Evolutionary conservation across 1,140 invertebrate genomes (phyloP), one percentile per base, ranked within the genome.

Genomic region (Colletes latitarsis): DNA sequence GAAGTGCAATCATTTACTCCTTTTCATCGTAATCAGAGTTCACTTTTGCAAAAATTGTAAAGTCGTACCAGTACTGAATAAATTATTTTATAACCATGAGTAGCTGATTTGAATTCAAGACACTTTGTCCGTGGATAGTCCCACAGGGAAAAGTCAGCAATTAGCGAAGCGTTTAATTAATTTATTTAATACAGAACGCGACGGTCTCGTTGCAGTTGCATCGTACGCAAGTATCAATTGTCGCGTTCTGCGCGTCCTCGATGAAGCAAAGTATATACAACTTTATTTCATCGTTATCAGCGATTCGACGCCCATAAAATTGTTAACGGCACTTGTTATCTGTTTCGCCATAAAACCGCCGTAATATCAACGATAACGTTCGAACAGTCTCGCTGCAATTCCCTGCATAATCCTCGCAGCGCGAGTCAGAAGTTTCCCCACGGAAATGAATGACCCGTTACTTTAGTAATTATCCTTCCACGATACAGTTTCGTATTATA

Each of bases 391-490:
- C 60, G 9, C 12, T 17, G 12, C 10, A 17, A 63, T 41, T 10
- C 67, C 30, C 6, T 14, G 57, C 41, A 5, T 21, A 52, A 52
- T 70, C n/a, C 62, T 43, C 8, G 46, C 2, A n/a, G 41, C 9
- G 30, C 43, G 12, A 41, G 2, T n/a, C 12, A 39, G 12, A n/a
- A 78, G 41, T 71, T 63, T 78, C 68, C 58, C 58, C 58, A 55
- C 46, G 49, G 77, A 72, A 79, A 77, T 14, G 66, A 60, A 52
- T 62, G 55, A 57, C 39, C 69, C 70, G 55, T 79, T 79, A 79
- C 77, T n/a, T 73, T 9, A 30, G 60, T 73, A 73, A 79, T 79
- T 79, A 66, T 46, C 70, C 70, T 15, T 49, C 17, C 60, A 12
- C 52, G 21, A 66, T 73, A 52, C 52, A 57, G 52, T 39, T 64